Evolutionary conservation across 2,888 invertebrate species (phyloP), one percentile per base, ranked within the genome.

Genomic region (Tuberolachnus salignus): DNA sequence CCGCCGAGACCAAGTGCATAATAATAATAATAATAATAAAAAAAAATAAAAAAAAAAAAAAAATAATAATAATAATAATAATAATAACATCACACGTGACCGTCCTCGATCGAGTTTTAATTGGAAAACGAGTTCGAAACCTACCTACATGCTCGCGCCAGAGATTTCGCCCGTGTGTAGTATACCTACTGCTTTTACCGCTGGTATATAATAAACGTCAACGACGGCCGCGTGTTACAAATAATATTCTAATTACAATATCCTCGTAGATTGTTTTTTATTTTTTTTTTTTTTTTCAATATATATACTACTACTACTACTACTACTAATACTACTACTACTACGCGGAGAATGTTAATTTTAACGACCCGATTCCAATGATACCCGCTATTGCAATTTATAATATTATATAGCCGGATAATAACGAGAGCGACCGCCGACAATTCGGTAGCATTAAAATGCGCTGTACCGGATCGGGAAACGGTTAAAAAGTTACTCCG

Each of bases 61-160:
- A n/a, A n/a, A 9, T 13, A 11, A 4, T 16, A 3, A 49, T 26
- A 26, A 23, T 57, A 23, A 57, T 13, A 13, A 19, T 46, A 16
- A 19, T 63, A 44, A 51, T n/a, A n/a, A 19, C 4, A 42, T 34
- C 34, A 42, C 10, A 11, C n/a, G 34, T 51, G 67, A 44, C 55
- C 70, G 49, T 55, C 21, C 42, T 44, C 70, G 70, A 44, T 70
- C 44, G 42, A 70, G 55, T 42, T 55, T 70, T 57, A 55, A 70
- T 55, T 55, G 55, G 44, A 70, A 21, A 57, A 70, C 55, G 44
- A 21, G 70, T 70, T 70, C 44, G 55, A 57, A 70, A 70, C 70
- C 21, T 23, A 70, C 16, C 55, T 34, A 34, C 6, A 34, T 34
- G 34, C 34, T 6, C 34, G 34, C 3, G 44, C 46, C 23, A 16